Evolutionary conservation across 92 coral and sea anemone species (phyloP), one percentile per base, ranked within the genome.

Genomic region (Porites lobata): DNA sequence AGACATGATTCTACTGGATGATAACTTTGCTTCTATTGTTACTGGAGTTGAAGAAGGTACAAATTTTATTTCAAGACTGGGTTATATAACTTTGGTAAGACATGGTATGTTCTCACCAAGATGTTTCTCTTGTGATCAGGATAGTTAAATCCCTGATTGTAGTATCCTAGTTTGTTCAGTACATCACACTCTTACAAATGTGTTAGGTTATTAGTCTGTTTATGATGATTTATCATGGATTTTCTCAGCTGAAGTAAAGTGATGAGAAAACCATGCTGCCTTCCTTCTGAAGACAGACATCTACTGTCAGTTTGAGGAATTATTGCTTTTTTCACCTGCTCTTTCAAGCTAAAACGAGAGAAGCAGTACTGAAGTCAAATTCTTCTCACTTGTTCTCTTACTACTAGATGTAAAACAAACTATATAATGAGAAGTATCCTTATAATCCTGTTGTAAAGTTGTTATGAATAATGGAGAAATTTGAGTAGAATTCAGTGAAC

Each of bases 21-120:
- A 96, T 85, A 96, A 96, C 90, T 96, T 96, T 95, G 99, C 99
- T 76, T 96, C 99, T 54, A 96, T 96, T 74, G 99, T 96, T 19
- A 95, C 99, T 90, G 99, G 99, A 71, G 99, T 96, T 67, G 99
- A 96, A 80, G 99, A 96, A 92, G 99, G 98, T 95, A 21, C 9
- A 47, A 67, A 24, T 67, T 17, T 62, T 15, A 62, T 62, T 14
- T 62, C 8, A 62, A 62, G 66, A 4, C n/a, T 13, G 61, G 72
- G 47, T 24, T 38, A 38, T 38, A 4, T 38, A 38, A 38, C 47
- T 38, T 38, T 38, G 47, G 47, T 29, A 29, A 29, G 32, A 29
- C 32, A 29, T 29, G 32, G 32, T 29, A 29, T 29, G 32, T 29
- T 38, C 47, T 38, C 47, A 38, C 14, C 12, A 54, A 9, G 14